These are phyloP conservation scores for Amiota mariae DNA, from an alignment of 2,888 invertebrate genomes.

Conservation along the genomic window DNA sequence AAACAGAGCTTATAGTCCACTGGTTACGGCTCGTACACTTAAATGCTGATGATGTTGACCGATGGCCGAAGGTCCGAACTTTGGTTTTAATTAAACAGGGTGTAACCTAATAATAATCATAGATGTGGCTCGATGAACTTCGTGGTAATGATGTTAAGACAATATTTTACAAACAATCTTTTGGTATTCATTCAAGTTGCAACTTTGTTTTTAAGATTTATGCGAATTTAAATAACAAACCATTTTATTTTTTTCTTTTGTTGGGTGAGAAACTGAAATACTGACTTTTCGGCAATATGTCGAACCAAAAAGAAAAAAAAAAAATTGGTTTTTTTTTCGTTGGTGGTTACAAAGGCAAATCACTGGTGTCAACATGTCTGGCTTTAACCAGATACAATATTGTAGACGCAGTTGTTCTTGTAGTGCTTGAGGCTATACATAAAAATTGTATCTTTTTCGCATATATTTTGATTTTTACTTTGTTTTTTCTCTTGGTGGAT, in stretches of 20 bases:
- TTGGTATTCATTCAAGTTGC: background rate
- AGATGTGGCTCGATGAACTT: too few species aligned
- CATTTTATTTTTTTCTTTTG: conserved; percentile 3
- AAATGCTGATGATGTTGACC: too few species aligned
- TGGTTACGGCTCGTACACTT: too few species aligned
- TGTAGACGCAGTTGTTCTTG: conserved; percentile 45
- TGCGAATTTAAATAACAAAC: conserved; percentile 30
- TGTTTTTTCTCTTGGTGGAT: background rate
- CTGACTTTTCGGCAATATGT: background rate
- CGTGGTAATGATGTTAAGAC: background rate
- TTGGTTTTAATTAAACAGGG: too few species aligned
- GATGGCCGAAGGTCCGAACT: too few species aligned
- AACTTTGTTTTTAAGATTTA: conserved; percentile 24
- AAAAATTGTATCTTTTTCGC: background rate
- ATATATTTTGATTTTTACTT: background rate
- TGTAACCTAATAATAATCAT: too few species aligned
- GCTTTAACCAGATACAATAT: conserved; percentile 43
- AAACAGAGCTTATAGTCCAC: too few species aligned
- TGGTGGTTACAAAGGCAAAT: background rate
- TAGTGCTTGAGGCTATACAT: conserved; percentile 23
- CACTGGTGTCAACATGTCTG: conserved; percentile 66
- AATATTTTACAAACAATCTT: background rate
- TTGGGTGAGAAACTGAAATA: conserved; percentile 24
- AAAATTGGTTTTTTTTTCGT: too few species aligned
- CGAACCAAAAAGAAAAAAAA: background rate